phyloP scores from a whole-genome alignment of 37 sponge, comb jelly and placozoan species.

The Chondrosia reniformis region DNA sequence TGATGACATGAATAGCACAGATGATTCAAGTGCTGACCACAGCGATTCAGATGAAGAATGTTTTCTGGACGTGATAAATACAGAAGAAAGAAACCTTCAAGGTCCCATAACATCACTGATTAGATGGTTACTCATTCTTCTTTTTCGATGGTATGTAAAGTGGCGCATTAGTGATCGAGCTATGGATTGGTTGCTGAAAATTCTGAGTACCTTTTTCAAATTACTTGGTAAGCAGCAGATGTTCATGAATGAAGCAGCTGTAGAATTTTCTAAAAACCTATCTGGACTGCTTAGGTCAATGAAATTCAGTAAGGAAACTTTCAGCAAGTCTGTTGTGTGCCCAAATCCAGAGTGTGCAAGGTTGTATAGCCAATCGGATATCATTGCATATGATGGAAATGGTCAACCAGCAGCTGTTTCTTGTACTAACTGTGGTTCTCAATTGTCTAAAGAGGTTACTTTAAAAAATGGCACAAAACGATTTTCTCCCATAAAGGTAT shows the following conservation, averaged over 20 bases:
- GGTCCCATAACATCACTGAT: no score
- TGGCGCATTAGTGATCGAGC: conserved; percentile 18
- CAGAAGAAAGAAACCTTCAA: no score
- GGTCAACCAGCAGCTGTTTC: not conserved
- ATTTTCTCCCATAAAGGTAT: conserved; percentile 12
- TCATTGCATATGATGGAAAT: not conserved
- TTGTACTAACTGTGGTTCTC: not conserved
- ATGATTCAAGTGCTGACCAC: no score
- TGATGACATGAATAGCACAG: no score
- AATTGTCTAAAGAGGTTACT: not conserved
- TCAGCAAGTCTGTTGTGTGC: not conserved
- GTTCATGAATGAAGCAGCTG: not conserved
- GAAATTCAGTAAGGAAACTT: not conserved
- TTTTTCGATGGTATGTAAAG: conserved; percentile 4
- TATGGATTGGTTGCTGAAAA: conserved; percentile 12
- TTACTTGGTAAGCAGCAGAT: not conserved
- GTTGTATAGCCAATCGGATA: not conserved
- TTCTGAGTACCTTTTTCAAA: conserved; percentile 15
- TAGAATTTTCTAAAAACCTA: not conserved
- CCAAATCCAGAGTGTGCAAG: not conserved
- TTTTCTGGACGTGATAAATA: no score
- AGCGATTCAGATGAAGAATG: no score
- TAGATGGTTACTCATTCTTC: conserved; percentile 18
- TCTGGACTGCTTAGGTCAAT: not conserved
- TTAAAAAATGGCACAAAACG: not conserved